These are phyloP conservation scores for Nyctibius bracteatus DNA, from an alignment of 2,113 vertebrate genomes.

Conservation along the genomic window DNA sequence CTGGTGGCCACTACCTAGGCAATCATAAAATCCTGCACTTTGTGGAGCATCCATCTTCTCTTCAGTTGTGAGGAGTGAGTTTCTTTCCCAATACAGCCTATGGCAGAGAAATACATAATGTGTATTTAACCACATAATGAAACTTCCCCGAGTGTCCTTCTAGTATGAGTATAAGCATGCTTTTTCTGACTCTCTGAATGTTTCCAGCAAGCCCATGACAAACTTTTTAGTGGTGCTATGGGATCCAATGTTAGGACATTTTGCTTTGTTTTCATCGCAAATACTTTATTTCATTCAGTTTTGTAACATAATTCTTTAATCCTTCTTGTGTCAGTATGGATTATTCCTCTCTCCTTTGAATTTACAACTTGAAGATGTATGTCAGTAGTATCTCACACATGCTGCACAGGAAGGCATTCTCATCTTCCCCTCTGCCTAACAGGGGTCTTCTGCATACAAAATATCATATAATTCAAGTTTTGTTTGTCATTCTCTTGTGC, in stretches of 20 bases:
- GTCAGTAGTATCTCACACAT: background rate
- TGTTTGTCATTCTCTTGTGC: background rate
- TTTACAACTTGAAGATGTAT: background rate
- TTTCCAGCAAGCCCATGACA: background rate
- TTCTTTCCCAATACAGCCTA: background rate
- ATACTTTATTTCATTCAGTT: background rate
- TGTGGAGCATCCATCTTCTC: background rate
- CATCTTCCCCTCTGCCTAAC: background rate
- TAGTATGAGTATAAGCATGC: accelerated
- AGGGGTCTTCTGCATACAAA: background rate
- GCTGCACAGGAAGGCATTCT: background rate
- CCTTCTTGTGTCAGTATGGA: background rate
- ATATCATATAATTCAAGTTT: background rate
- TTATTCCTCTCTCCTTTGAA: background rate
- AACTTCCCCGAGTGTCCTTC: background rate
- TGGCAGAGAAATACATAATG: background rate
- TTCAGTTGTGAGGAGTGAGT: background rate
- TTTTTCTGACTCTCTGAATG: background rate
- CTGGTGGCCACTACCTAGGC: background rate
- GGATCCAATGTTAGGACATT: background rate
- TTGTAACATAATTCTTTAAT: background rate
- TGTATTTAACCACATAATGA: background rate
- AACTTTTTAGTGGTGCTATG: background rate
- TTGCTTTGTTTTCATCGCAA: background rate
- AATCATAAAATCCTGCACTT: background rate